These are phyloP conservation scores for Triops cancriformis DNA, from an alignment of 1,140 invertebrate genomes.

Conservation along the genomic window DNA sequence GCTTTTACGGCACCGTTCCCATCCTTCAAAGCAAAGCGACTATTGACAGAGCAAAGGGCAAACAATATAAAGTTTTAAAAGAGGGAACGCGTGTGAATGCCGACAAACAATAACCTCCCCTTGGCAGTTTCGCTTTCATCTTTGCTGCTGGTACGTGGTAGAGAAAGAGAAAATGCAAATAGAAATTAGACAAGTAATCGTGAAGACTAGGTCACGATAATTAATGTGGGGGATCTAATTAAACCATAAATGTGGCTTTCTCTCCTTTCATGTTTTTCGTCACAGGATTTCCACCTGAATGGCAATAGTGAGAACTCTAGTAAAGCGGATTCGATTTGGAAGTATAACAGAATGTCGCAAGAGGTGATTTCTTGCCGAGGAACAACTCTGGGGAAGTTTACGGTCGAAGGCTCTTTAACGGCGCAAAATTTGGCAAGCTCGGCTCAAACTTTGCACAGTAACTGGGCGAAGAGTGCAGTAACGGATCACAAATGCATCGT, in stretches of 20 bases:
- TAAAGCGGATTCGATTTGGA: neutral
- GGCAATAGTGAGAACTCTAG: neutral
- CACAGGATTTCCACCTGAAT: neutral
- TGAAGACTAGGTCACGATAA: neutral
- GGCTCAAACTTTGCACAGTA: neutral
- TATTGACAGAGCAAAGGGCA: slow-evolving; percentile 3
- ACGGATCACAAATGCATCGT: neutral
- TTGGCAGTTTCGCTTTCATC: neutral
- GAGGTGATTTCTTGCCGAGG: neutral
- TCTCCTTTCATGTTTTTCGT: neutral
- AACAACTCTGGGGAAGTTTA: neutral
- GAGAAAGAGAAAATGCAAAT: no score
- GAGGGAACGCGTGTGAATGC: neutral
- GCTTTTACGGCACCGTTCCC: neutral
- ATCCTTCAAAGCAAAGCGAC: neutral
- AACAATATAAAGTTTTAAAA: neutral
- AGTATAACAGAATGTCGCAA: neutral
- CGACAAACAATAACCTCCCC: neutral
- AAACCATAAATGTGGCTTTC: neutral
- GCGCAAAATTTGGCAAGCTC: neutral
- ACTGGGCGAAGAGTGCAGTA: neutral
- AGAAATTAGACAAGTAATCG: no score
- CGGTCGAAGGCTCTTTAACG: neutral
- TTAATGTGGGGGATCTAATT: neutral
- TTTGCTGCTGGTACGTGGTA: neutral